Evolutionary conservation across 2,888 invertebrate genomes (phyloP), one percentile per base, ranked within the genome.

Genomic region (Cerastis rubricosa): DNA sequence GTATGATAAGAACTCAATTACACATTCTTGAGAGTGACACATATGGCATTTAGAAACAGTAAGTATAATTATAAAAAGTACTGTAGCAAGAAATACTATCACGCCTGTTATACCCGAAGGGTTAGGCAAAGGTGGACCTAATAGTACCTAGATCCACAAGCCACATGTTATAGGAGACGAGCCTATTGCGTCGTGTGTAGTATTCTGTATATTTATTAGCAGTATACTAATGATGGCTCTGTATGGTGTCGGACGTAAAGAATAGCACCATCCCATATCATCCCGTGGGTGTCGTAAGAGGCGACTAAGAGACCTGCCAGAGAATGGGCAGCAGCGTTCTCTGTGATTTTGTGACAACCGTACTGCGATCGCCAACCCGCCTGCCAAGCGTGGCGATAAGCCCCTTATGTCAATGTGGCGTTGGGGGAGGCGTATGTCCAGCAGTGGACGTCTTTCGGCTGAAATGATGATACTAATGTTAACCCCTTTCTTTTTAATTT

Each of bases 1-100:
- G 11, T n/a, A 5, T 49, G 81, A 81, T 74, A 78, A 78, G 74
- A 81, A 57, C 29, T 47, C 29, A 22, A 40, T 35, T 63, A 74
- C 29, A 49, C 49, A 29, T 3, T 19, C 25, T 63, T 65, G 0
- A 8, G 14, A 49, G 17, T 49, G 29, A 43, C 35, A 51, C 19
- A 25, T 29, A 64, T 35, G 40, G 35, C 9, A 51, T 71, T n/a
- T 81, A 47, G 61, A 61, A 14, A 14, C 57, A 40, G 17, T 40
- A 12, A 57, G 49, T 43, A 49, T 11, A 17, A 51, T n/a, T 64
- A 8, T 57, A 8, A 1, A 19, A 29, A 29, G 22, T 40, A 63
- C 35, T 22, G 11, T 6, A 40, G 22, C 59, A 59, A 19, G 35
- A 2, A 6, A 2, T 57, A 57, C 6, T 12, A 57, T 57, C 14